phyloP scores from a whole-genome alignment of 2,888 invertebrate species.

The Patella caerulea region DNA sequence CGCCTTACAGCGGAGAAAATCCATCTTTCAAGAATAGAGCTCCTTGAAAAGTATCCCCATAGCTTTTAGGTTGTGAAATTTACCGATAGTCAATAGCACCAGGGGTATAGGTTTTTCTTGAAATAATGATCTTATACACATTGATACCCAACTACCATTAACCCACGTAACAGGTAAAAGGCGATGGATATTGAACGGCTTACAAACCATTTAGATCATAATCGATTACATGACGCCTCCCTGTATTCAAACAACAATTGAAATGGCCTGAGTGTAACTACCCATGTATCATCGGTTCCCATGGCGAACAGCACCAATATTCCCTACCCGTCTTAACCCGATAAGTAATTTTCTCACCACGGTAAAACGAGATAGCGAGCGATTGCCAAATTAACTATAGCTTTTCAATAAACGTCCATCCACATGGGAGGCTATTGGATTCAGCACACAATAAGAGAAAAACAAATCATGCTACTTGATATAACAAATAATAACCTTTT shows the following conservation, averaged over 20 bases:
- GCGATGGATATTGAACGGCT: too few relatives aligned
- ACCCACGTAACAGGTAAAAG: too few relatives aligned
- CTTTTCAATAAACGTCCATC: not conserved
- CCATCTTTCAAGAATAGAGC: too few relatives aligned
- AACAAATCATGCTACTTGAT: not conserved
- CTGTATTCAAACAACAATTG: conserved; percentile 8
- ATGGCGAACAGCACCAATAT: not conserved
- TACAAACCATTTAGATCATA: conserved; percentile 5
- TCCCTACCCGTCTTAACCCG: not conserved
- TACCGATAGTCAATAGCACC: too few relatives aligned
- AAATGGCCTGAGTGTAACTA: not conserved
- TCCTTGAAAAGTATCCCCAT: too few relatives aligned
- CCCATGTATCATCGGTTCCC: not conserved
- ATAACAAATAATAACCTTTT: not conserved
- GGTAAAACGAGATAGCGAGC: not conserved
- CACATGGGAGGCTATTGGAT: conserved; percentile 9
- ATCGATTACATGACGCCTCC: conserved; percentile 5
- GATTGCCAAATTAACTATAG: conserved; percentile 1
- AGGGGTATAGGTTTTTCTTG: too few relatives aligned
- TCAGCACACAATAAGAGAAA: conserved; percentile 2
- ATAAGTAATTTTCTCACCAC: conserved; percentile 11
- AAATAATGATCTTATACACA: too few relatives aligned
- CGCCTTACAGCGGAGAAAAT: too few relatives aligned
- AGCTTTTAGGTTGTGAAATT: too few relatives aligned
- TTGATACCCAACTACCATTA: too few relatives aligned